Percentiles rank a stretch among this genome's conserved stretches.
These are phyloP conservation scores for Lepidocyrtinus sp. DNA, from an alignment of 2,888 invertebrate genomes.

Conservation along the genomic window DNA sequence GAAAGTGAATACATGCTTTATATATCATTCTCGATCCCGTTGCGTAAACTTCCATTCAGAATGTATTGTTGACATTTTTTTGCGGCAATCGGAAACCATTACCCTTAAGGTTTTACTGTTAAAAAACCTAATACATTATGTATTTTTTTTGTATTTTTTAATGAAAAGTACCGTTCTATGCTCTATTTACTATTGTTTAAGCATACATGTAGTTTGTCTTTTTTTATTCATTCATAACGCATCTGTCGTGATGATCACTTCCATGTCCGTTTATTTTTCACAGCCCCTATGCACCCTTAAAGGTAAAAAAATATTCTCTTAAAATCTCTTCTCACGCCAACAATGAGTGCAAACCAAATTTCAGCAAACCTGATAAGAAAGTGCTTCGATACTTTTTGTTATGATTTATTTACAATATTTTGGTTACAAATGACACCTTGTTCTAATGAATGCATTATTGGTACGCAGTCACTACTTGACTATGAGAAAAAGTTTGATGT, in stretches of 20 bases:
- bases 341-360: neutral
- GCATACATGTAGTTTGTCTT: neutral
- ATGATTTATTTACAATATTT: too few relatives aligned
- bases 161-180: neutral
- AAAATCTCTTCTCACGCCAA: neutral
- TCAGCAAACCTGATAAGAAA: neutral
- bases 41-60: neutral
- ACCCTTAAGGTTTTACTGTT: neutral
- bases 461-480: too few relatives aligned
- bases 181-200: neutral
- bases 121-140: neutral
- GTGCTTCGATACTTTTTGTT: too few relatives aligned
- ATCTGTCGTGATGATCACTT: neutral
- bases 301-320: neutral
- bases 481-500: too few relatives aligned
- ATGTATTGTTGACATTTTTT: conserved; percentile 38
- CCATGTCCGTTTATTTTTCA: conserved; percentile 18
- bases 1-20: conserved; percentile 25
- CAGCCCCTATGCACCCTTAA: neutral
- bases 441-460: neutral
- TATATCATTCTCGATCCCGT: conserved; percentile 30
- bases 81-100: conserved; percentile 48
- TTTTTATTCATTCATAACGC: too few relatives aligned
- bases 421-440: conserved; percentile 40
- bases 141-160: too few relatives aligned